Evolutionary conservation across 1,140 invertebrate species (phyloP), one percentile per base, ranked within the genome.

Genomic region (Proctacanthus coquilletti): DNA sequence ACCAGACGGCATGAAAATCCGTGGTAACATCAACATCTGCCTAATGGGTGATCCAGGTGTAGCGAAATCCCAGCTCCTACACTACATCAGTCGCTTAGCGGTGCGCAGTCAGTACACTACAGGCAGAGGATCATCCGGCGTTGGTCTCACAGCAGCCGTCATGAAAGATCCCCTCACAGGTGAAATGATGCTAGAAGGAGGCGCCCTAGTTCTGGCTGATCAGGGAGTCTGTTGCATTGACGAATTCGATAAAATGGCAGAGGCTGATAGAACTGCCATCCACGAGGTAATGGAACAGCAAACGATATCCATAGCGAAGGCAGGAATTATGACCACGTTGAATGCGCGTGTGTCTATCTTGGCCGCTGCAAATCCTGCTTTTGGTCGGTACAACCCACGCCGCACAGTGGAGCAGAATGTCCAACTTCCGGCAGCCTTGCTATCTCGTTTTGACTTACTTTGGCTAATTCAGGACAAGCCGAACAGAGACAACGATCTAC

Each of bases 281-380:
- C 96, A 99, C 59, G 96, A 99, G 66, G 91, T 94, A 5, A 99
- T 99, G 96, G 96, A 99, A 69, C 96, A 99, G 54, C 96, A 99
- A 65, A 99, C 96, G 2, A 97, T 99, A 45, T 97, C 92, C 30
- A 98, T 99, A 57, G 94, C 96, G 9, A 99, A 99, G 76, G 95
- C 94, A 34, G 95, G 95, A 34, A 98, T 98, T 45, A 89, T 98
- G 82, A 96, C 95, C 1, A 89, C 85, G 20, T 62, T 98, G 14
- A 98, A 98, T 68, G 94, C 94, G 1, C 73, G 94, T 44, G 88
- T 94, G 5, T 94, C 94, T 1, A 98, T 99, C 52, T 66, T 99
- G 45, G 95, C 95, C 6, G 96, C 96, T 3, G 96, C 96, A 8
- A 99, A 99, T 75, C 96, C 96, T 13, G 91, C 91, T 1, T 98